Evolutionary conservation across 1,140 invertebrate genomes (phyloP).

Genomic region (Coelopa frigida): DNA sequence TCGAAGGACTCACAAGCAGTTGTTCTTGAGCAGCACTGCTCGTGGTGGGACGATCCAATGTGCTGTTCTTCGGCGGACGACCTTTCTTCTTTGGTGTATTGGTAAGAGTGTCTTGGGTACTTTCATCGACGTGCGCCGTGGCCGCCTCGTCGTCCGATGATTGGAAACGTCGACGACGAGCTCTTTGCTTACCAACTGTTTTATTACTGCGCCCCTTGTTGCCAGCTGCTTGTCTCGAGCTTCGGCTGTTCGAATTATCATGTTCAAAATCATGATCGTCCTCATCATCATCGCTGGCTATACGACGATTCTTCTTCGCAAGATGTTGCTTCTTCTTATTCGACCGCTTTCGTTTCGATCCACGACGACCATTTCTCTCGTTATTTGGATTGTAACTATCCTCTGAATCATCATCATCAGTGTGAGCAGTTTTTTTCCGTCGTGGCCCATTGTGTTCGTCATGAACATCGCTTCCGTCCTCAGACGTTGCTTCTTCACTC

Average conservation of each 20-base stretch:
- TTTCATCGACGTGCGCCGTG: slow-evolving; percentile 31
- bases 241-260: too few relatives aligned
- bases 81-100: slow-evolving; percentile 27
- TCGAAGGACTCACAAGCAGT: slow-evolving; percentile 27
- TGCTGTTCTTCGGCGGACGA: slow-evolving; percentile 14
- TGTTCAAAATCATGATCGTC: background rate
- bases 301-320: slow-evolving; percentile 1
- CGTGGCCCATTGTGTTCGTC: slow-evolving; percentile 16
- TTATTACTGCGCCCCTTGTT: too few relatives aligned
- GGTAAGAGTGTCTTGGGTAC: slow-evolving; percentile 32
- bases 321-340: background rate
- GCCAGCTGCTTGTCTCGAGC: too few relatives aligned
- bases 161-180: slow-evolving; percentile 3
- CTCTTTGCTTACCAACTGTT: too few relatives aligned
- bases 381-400: slow-evolving; percentile 45
- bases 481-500: slow-evolving; percentile 24
- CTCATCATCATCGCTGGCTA: background rate
- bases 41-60: slow-evolving; percentile 24
- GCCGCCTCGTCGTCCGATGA: slow-evolving; percentile 25
- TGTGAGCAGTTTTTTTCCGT: slow-evolving; percentile 21
- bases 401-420: slow-evolving; percentile 36
- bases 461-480: slow-evolving; percentile 27
- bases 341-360: slow-evolving; percentile 9
- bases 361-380: slow-evolving; percentile 24
- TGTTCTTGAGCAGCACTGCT: slow-evolving; percentile 19